A percentile compares a stretch with the other conserved stretches of the same genome.
phyloP scores from a whole-genome alignment of 2,797 vertebrate genomes.

The Propithecus perrieri region DNA sequence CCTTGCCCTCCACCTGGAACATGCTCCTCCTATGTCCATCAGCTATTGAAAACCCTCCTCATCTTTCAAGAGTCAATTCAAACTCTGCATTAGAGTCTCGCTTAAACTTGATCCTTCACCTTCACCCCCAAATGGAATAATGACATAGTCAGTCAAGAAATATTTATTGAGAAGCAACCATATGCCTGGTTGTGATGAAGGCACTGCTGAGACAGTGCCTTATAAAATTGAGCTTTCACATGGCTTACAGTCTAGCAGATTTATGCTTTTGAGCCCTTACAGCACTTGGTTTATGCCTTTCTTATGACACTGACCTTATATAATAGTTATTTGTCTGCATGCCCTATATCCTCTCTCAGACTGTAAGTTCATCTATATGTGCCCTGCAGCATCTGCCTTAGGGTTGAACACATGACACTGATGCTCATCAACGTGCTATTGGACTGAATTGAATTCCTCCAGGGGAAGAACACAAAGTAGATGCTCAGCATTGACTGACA shows the following conservation, averaged over 20 bases:
- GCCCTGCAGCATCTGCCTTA: neutral
- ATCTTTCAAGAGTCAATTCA: neutral
- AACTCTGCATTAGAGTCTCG: neutral
- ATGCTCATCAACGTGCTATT: slow-evolving; percentile 25
- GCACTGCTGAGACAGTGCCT: neutral
- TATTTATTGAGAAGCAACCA: neutral
- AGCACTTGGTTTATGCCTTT: neutral
- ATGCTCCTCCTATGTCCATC: neutral
- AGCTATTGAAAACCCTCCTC: neutral
- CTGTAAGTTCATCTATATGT: neutral
- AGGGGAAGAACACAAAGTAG: neutral
- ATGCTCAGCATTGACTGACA: slow-evolving; percentile 25
- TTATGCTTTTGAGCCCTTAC: neutral
- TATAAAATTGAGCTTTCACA: neutral
- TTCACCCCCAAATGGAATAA: neutral
- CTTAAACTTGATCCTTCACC: neutral
- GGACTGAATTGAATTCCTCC: slow-evolving; percentile 36
- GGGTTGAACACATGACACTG: neutral
- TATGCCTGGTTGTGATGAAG: neutral
- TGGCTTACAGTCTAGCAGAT: neutral
- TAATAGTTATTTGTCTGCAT: neutral
- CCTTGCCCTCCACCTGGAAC: neutral
- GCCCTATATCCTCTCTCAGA: neutral
- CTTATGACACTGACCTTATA: neutral
- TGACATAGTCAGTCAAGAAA: neutral